phyloP scores from a whole-genome alignment of 2,797 vertebrate species.

The Lagodon rhomboides region DNA sequence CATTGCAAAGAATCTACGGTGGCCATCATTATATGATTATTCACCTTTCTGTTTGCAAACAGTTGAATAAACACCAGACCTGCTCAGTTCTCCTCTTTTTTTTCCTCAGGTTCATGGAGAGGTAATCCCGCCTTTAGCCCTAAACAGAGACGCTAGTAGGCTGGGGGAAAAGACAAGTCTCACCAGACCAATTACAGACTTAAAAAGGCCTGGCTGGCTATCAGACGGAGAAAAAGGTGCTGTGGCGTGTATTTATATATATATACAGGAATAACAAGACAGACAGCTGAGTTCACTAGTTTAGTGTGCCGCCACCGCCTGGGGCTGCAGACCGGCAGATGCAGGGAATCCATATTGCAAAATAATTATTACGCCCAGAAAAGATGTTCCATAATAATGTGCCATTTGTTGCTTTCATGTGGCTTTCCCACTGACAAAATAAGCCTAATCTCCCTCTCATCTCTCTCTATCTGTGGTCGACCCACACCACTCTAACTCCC shows the following conservation, averaged over 20 bases:
- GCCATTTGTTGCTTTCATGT: constrained; percentile 86
- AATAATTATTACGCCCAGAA: constrained; percentile 84
- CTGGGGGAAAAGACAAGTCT: constrained; percentile 72
- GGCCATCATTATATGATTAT: constrained; percentile 2
- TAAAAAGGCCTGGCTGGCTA: constrained; percentile 68
- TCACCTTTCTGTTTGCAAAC: constrained; percentile 48
- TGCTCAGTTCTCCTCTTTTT: constrained; percentile 22
- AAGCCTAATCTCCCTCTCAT: constrained; percentile 82
- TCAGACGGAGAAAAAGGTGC: constrained; percentile 67
- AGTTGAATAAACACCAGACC: constrained; percentile 39
- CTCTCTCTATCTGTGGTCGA: constrained; percentile 60
- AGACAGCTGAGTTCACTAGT: constrained; percentile 63
- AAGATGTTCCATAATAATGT: constrained; percentile 86
- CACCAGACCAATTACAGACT: constrained; percentile 79
- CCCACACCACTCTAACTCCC: constrained; percentile 63
- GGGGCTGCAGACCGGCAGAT: constrained; percentile 76
- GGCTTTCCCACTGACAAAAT: constrained; percentile 84
- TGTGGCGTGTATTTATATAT: constrained; percentile 39
- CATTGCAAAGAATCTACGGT: constrained; percentile 9
- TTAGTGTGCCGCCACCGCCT: constrained; percentile 57
- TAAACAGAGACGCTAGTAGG: constrained; percentile 60
- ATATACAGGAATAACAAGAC: constrained; percentile 73
- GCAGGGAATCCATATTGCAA: constrained; percentile 77
- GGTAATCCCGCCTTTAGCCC: constrained; percentile 61
- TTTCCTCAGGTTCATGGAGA: constrained; percentile 55